Base-by-base conservation (phyloP, 2,888 invertebrate genomes). In the Diogma glabrata region DNA sequence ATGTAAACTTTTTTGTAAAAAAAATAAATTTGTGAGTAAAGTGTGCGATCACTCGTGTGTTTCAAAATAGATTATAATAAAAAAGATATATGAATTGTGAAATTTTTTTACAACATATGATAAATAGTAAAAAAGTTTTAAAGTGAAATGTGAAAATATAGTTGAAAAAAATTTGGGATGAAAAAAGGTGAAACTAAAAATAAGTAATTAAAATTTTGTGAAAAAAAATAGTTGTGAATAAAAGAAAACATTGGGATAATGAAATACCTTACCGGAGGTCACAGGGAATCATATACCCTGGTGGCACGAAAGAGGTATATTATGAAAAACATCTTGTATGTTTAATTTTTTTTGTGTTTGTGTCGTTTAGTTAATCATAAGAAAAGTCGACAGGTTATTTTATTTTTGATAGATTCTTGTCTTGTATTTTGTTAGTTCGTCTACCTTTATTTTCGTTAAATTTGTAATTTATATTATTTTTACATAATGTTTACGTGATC, bases 251-350 rank as follows among this genome's bases (percentile, higher is more conserved):
- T n/a, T n/a, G 22, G 43, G 23, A 43, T 43, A 43, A 67, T 70
- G 69, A 70, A 70, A 61, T 70, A 70, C 60, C 57, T 67, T 40
- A 63, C 57, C 54, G 59, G 58, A 50, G 61, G 61, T 40, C 68
- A 68, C 52, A 66, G 67, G 60, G 70, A 70, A 57, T 68, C 69
- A 53, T 70, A 70, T 58, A 66, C 67, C 54, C 56, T 70, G 55
- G 67, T 70, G 46, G 67, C 69, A 49, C 67, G 70, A 56, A 70
- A 69, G 58, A 64, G 69, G 54, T 67, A 69, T 58, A 66, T 48
- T 7, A 48, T 67, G 64, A 70, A 68, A 57, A 68, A 68, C 59
- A 58, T 69, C 57, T 60, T 68, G 69, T 70, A 69, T 56, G 69
- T 66, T 43, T 43, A 38, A 19, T 19, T 19, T 19, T 38, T 38